Conservation (phyloP, 30 jellyfish, hydroid and myxozoan genomes). For the Aurelia sp. region DNA sequence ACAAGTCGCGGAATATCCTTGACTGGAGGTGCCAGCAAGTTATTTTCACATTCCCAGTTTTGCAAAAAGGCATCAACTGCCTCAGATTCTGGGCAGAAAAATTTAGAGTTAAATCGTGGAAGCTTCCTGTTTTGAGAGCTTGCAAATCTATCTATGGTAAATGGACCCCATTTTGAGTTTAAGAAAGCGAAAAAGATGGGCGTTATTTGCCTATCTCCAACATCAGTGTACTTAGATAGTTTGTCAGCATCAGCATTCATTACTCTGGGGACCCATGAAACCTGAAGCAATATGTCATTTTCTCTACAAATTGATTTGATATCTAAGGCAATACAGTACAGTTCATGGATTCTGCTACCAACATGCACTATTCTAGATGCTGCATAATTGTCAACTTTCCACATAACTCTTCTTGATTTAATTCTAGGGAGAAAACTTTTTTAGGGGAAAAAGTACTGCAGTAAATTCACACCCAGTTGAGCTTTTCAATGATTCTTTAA, state of each 20-base stretch:
- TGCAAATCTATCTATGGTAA: slow-evolving; percentile 56
- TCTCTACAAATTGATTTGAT: not conserved
- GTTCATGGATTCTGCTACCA: no score
- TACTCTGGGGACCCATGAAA: slow-evolving; percentile 43
- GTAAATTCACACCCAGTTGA: slow-evolving; percentile 13
- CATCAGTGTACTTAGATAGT: no score
- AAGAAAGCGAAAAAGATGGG: slow-evolving; percentile 3
- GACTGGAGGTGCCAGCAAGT: no score
- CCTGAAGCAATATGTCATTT: slow-evolving; percentile 16
- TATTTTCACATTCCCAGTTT: no score
- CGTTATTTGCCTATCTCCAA: slow-evolving; percentile 26
- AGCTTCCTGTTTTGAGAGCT: slow-evolving; percentile 17
- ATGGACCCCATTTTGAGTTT: slow-evolving; percentile 37
- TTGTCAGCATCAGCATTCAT: no score
- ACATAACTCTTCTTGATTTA: not conserved
- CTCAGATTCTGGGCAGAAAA: no score
- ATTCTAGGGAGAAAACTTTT: slow-evolving; percentile 9
- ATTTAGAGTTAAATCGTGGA: slow-evolving; percentile 14
- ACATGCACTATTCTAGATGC: no score
- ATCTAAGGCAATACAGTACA: slow-evolving; percentile 10
- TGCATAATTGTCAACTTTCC: no score
- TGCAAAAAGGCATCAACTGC: no score
- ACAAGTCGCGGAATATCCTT: no score
- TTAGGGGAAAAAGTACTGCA: not conserved
- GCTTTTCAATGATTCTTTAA: not conserved